phyloP scores from a whole-genome alignment of 1,140 invertebrate species.

The Heliconius nattereri region DNA sequence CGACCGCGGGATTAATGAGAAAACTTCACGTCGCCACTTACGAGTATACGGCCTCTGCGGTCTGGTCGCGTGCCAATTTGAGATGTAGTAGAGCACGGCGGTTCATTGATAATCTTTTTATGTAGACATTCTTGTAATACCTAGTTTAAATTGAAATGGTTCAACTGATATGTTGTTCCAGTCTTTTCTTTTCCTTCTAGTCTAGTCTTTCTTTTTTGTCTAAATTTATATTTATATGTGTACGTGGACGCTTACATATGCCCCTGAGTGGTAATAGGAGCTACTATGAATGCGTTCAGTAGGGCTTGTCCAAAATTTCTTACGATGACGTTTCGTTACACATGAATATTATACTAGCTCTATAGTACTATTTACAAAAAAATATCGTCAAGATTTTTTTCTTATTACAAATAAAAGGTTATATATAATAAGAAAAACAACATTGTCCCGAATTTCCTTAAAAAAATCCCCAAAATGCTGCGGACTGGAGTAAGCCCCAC shows the following conservation, averaged over 20 bases:
- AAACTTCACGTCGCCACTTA: slow-evolving; percentile 33
- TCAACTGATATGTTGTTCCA: too few species aligned
- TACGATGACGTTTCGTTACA: not conserved
- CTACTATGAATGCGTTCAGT: not conserved
- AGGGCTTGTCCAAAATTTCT: not conserved
- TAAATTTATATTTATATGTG: not conserved
- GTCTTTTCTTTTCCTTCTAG: too few species aligned
- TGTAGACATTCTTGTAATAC: not conserved
- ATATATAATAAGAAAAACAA: too few species aligned
- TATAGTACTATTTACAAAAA: not conserved
- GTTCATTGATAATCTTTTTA: not conserved
- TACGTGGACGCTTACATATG: not conserved
- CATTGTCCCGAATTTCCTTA: not conserved
- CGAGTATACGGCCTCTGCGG: slow-evolving; percentile 14
- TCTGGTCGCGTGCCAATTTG: slow-evolving; percentile 22
- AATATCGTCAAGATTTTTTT: not conserved
- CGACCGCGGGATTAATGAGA: slow-evolving; percentile 40
- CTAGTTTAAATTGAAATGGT: not conserved
- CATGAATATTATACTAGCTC: not conserved
- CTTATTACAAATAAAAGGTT: not conserved
- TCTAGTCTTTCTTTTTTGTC: too few species aligned
- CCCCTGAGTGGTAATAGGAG: not conserved
- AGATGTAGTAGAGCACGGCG: not conserved
- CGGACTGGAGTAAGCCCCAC: not conserved
- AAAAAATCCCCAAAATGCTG: not conserved